Evolutionary conservation across 2,113 vertebrate species (phyloP).

Genomic region (Jaculus jaculus): DNA sequence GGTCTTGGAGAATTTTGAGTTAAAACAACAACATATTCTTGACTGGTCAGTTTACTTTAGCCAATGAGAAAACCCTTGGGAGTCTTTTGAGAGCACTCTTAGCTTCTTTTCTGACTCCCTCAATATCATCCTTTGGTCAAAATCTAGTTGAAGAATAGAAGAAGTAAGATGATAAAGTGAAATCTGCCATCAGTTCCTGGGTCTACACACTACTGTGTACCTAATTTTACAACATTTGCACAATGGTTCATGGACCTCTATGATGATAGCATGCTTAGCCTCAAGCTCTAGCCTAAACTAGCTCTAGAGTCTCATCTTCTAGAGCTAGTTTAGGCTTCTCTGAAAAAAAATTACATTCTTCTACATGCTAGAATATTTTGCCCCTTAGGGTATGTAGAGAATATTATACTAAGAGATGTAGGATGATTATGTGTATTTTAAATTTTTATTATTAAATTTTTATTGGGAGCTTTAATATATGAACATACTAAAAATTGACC

Average conservation of each 20-base stretch:
- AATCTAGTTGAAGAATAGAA: neutral
- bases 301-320: neutral
- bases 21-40: slow-evolving; percentile 21
- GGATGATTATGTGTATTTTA: neutral
- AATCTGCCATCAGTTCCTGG: neutral
- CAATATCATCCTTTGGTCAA: slow-evolving; percentile 2
- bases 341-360: neutral
- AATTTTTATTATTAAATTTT: no score
- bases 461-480: no score
- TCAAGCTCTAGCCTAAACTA: neutral
- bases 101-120: neutral
- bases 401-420: neutral
- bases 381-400: neutral
- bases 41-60: neutral
- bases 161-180: neutral
- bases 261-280: neutral
- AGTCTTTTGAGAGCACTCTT: neutral
- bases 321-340: slow-evolving; percentile 6
- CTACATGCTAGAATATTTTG: neutral
- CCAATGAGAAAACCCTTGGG: slow-evolving; percentile 22
- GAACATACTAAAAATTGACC: no score
- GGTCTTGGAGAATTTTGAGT: slow-evolving; percentile 4
- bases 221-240: neutral
- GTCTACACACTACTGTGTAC: neutral
- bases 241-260: slow-evolving; percentile 15